These are phyloP conservation scores for Oreochromis spilurus DNA, from an alignment of 2,113 vertebrate genomes.

Conservation along the genomic window DNA sequence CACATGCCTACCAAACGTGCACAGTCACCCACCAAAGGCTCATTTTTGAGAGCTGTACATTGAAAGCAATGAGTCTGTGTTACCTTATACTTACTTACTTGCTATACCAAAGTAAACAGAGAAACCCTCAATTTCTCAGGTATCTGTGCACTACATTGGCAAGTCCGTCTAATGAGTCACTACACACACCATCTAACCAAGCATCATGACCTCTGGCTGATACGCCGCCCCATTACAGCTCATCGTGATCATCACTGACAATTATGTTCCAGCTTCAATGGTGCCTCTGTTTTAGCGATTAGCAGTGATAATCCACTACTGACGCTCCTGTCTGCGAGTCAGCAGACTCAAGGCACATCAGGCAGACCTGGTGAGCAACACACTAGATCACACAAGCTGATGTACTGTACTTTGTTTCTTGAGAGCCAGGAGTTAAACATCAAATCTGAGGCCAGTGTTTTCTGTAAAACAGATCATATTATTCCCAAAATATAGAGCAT, in stretches of 20 bases:
- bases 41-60: not conserved
- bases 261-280: constrained; percentile 28
- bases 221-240: not conserved
- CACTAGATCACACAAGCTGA: not conserved
- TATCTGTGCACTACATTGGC: constrained; percentile 47
- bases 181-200: constrained; percentile 45
- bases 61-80: not conserved
- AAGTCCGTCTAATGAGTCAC: constrained; percentile 45
- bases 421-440: not conserved
- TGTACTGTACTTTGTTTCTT: not conserved
- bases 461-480: not conserved
- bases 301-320: not conserved
- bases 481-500: not conserved
- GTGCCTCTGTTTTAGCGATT: constrained; percentile 28
- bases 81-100: not conserved
- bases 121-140: constrained; percentile 8
- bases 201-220: constrained; percentile 13
- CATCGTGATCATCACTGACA: constrained; percentile 12
- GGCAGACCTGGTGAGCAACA: not conserved
- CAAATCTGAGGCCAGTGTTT: not conserved
- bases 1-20: rapidly evolving
- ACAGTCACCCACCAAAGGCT: not conserved
- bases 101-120: not conserved
- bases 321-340: not conserved
- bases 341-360: not conserved